Percentiles rank a stretch among this genome's conserved stretches.
These are phyloP conservation scores for Peromyscus leucopus DNA, from an alignment of 2,113 vertebrate species.

Conservation along the genomic window DNA sequence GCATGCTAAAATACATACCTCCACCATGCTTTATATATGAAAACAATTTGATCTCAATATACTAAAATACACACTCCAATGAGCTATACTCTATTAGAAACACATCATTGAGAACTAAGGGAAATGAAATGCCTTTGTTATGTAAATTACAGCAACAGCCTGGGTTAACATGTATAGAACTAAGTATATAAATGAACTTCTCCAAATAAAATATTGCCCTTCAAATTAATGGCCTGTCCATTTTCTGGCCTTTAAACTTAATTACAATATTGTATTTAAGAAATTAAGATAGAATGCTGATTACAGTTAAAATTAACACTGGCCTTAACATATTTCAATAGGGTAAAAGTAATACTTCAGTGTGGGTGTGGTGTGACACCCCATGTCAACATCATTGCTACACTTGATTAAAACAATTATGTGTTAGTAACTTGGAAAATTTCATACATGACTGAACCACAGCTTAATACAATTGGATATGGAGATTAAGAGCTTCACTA, in stretches of 20 bases:
- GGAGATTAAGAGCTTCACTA: neutral
- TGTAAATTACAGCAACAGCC: neutral
- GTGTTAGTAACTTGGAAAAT: neutral
- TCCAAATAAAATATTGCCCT: neutral
- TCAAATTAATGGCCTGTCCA: neutral
- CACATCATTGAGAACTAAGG: neutral
- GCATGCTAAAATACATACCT: neutral
- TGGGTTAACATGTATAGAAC: neutral
- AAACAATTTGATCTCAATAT: slow-evolving; percentile 16
- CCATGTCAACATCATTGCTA: neutral
- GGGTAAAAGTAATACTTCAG: neutral
- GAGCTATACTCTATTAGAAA: neutral
- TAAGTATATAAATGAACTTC: neutral
- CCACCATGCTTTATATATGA: neutral
- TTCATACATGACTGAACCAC: neutral
- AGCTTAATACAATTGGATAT: neutral
- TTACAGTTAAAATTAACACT: neutral
- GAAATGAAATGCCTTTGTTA: neutral
- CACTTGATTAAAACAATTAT: neutral
- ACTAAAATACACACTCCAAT: neutral
- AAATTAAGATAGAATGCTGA: neutral
- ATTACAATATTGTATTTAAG: neutral
- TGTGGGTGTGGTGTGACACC: neutral
- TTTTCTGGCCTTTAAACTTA: neutral
- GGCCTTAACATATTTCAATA: neutral